These are phyloP conservation scores for Bombylius discolor DNA, from an alignment of 2,888 invertebrate species.

Conservation along the genomic window DNA sequence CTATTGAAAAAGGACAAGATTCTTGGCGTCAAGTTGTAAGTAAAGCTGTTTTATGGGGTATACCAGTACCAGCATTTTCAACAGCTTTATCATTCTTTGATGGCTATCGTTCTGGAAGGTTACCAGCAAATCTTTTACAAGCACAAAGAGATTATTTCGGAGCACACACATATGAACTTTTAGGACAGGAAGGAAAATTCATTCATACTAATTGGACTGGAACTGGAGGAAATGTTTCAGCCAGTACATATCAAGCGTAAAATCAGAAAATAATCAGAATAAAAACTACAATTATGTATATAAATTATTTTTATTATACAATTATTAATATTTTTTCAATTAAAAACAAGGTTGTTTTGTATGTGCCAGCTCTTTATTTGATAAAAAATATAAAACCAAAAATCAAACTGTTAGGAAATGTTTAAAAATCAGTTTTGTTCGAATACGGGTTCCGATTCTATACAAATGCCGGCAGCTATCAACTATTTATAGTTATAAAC, in stretches of 20 bases:
- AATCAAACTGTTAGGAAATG: too few species aligned
- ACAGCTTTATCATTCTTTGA: slow-evolving; percentile 96
- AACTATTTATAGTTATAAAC: too few species aligned
- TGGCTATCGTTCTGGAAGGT: slow-evolving; percentile 71
- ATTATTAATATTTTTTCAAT: too few species aligned
- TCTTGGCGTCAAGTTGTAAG: slow-evolving; percentile 78
- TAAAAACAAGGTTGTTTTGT: too few species aligned
- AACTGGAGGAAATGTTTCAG: slow-evolving; percentile 88
- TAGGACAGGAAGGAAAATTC: slow-evolving; percentile 72
- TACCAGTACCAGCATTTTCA: slow-evolving; percentile 85
- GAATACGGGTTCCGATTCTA: too few species aligned
- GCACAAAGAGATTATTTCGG: slow-evolving; percentile 98
- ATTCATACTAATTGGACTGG: slow-evolving; percentile 99
- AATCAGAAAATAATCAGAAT: too few species aligned
- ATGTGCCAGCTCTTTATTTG: too few species aligned
- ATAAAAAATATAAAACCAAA: too few species aligned
- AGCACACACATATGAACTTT: slow-evolving; percentile 93
- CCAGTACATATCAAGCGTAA: slow-evolving; percentile 78
- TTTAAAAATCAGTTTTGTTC: too few species aligned
- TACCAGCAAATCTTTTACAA: slow-evolving; percentile 94
- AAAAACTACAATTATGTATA: too few species aligned
- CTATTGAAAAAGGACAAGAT: slow-evolving; percentile 64
- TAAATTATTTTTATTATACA: too few species aligned
- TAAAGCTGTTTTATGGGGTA: slow-evolving; percentile 59
- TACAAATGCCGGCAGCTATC: too few species aligned